Evolutionary conservation across 2,113 vertebrate species (phyloP).

Genomic region (Siphamia tubifer): DNA sequence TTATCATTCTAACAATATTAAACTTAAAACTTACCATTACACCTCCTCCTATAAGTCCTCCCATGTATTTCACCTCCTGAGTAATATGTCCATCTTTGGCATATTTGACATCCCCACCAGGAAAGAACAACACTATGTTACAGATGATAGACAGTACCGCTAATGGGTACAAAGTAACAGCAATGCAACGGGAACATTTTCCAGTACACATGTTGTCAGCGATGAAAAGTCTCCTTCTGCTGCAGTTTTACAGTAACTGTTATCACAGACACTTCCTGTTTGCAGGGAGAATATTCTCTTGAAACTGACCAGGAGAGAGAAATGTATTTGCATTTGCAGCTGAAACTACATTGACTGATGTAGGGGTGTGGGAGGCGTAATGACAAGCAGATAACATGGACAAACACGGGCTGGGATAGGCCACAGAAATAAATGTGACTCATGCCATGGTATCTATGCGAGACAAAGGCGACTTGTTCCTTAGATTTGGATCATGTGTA

Average conservation of each 20-base stretch:
- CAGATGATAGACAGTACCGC: constrained; percentile 76
- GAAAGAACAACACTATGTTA: constrained; percentile 84
- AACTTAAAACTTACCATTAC: constrained; percentile 73
- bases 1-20: background rate
- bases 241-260: background rate
- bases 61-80: constrained; percentile 82
- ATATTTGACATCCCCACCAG: constrained; percentile 68
- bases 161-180: constrained; percentile 74
- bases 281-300: background rate
- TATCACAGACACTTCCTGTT: background rate
- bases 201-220: constrained; percentile 80
- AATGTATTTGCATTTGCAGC: background rate
- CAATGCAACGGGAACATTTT: constrained; percentile 76
- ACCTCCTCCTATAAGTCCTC: constrained; percentile 82
- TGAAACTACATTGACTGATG: background rate
- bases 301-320: background rate
- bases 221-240: background rate
- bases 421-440: constrained; percentile 12
- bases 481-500: background rate
- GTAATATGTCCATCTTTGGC: constrained; percentile 73
- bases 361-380: constrained; percentile 26
- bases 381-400: constrained; percentile 1
- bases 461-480: background rate
- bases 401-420: constrained; percentile 46
- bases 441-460: background rate